phyloP scores from a whole-genome alignment of 2,113 vertebrate genomes.

The Brachionichthys hirsutus region DNA sequence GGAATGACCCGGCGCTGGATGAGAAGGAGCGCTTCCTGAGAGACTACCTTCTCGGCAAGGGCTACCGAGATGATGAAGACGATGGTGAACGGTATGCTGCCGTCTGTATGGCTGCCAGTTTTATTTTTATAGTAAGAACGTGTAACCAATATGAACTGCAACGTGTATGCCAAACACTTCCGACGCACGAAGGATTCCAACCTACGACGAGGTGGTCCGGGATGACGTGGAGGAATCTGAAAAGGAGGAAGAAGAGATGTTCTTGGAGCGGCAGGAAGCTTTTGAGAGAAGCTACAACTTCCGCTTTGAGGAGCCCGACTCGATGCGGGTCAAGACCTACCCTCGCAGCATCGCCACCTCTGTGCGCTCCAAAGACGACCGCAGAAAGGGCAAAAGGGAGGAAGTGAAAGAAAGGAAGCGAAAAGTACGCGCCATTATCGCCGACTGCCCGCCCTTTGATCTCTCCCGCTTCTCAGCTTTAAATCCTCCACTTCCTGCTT shows the following conservation, averaged over 20 bases:
- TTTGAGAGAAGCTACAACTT: conserved; percentile 92
- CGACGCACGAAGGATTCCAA: conserved; percentile 68
- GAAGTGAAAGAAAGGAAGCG: conserved; percentile 82
- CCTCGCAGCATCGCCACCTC: conserved; percentile 85
- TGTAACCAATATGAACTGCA: neutral
- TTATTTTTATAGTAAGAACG: neutral
- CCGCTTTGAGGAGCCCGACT: conserved; percentile 88
- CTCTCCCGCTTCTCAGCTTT: accelerated
- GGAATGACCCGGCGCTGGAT: conserved; percentile 85
- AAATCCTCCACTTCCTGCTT: neutral
- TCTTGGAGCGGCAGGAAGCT: conserved; percentile 85
- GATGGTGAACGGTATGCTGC: conserved; percentile 62
- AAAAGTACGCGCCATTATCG: too few relatives aligned
- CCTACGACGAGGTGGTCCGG: conserved; percentile 72
- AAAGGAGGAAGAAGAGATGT: conserved; percentile 86
- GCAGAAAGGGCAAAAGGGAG: conserved; percentile 83
- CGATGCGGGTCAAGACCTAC: conserved; percentile 82
- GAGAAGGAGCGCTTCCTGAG: conserved; percentile 85
- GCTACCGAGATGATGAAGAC: conserved; percentile 72
- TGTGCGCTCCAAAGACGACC: conserved; percentile 85
- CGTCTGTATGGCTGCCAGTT: neutral
- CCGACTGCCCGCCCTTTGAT: too few relatives aligned
- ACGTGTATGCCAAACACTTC: neutral
- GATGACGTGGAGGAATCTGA: conserved; percentile 84
- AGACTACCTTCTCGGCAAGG: conserved; percentile 87